Percentiles rank a stretch among this genome's conserved stretches.
Evolutionary conservation across 2,113 vertebrate genomes (phyloP).

Genomic region (Neopipo cinnamomea): DNA sequence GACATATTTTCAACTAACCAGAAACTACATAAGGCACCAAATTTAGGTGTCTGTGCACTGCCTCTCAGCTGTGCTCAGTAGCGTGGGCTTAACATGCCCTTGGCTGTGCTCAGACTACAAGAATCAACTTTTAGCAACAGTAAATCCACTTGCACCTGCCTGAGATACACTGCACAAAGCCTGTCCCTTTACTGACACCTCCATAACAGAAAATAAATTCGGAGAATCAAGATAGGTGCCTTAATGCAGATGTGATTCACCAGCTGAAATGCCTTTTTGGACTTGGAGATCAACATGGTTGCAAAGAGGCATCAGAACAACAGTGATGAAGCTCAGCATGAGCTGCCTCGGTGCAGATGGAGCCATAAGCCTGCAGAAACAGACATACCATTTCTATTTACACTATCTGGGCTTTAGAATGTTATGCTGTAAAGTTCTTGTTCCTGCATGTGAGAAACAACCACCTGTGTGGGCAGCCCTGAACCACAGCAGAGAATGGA

Average conservation of each 20-base stretch:
- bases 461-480: neutral
- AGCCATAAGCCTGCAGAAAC: neutral
- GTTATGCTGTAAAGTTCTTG: neutral
- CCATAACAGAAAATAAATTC: neutral
- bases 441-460: neutral
- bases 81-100: neutral
- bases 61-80: neutral
- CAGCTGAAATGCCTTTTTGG: neutral
- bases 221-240: accelerated
- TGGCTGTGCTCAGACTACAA: neutral
- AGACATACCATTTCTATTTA: neutral
- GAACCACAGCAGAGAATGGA: neutral
- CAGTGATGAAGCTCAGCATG: neutral
- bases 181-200: too few species aligned
- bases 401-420: neutral
- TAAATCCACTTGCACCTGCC: neutral
- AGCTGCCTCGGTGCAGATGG: accelerated
- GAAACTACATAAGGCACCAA: neutral
- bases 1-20: neutral
- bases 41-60: neutral
- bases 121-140: neutral
- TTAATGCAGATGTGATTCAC: neutral
- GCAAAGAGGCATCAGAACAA: neutral
- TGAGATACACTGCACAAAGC: accelerated
- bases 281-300: accelerated